Conservation (phyloP, 2,888 invertebrate genomes). For the Drosophila kanekoi region DNA sequence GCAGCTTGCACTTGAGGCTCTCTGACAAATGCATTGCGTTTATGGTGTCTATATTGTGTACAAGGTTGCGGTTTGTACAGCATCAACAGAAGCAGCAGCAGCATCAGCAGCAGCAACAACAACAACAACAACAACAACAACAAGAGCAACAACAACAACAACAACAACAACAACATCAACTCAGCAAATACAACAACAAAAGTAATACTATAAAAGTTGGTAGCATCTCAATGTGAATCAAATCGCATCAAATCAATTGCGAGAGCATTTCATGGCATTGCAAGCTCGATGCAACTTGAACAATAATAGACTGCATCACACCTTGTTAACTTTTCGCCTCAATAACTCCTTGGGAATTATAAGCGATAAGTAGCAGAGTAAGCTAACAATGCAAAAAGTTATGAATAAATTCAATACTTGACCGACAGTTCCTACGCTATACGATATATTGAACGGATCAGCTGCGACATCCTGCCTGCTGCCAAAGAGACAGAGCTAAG, state of each 20-base stretch:
- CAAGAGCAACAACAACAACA: too few relatives aligned
- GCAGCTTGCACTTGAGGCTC: constrained; percentile 1
- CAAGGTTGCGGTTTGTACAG: constrained; percentile 29
- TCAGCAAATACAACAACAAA: neutral
- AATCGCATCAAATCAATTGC: constrained; percentile 5
- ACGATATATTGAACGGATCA: too few relatives aligned
- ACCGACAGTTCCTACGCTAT: too few relatives aligned
- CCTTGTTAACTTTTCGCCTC: too few relatives aligned
- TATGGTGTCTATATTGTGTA: constrained; percentile 14
- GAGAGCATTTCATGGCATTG: neutral
- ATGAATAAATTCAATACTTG: too few relatives aligned
- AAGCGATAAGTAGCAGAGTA: neutral
- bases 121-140: too few relatives aligned
- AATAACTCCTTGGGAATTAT: too few relatives aligned
- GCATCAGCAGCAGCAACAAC: too few relatives aligned
- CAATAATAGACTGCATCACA: neutral
- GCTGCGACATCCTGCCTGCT: too few relatives aligned
- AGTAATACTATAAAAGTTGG: neutral
- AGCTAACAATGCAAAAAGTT: neutral
- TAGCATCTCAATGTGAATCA: constrained; percentile 6
- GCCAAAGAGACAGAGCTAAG: too few relatives aligned
- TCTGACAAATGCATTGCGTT: constrained; percentile 6
- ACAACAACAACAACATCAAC: too few relatives aligned
- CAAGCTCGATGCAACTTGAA: neutral
- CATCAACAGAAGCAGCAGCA: neutral